These are phyloP conservation scores for Nebria brevicollis DNA, from an alignment of 2,888 invertebrate species.

Conservation along the genomic window DNA sequence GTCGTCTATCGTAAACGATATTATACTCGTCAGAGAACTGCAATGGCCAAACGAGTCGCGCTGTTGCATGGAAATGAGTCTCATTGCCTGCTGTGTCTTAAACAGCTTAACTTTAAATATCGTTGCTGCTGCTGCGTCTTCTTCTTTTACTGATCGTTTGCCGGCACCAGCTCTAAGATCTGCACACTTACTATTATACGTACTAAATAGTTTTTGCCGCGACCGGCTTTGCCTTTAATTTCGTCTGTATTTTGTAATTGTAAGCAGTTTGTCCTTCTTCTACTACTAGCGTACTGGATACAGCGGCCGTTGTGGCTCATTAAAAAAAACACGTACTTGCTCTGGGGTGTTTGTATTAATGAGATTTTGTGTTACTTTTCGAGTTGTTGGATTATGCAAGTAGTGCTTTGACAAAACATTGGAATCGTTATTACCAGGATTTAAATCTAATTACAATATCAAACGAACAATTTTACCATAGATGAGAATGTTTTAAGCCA, in stretches of 20 bases:
- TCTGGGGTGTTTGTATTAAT: neutral
- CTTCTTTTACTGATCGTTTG: conserved; percentile 1
- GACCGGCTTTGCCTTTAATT: neutral
- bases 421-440: neutral
- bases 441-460: neutral
- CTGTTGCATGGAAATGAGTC: conserved; percentile 1
- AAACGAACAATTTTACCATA: too few relatives aligned
- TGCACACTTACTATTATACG: conserved; percentile 1
- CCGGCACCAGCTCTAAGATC: neutral
- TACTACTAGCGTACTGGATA: neutral
- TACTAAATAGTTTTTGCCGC: neutral
- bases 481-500: too few relatives aligned
- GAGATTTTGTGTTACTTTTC: neutral
- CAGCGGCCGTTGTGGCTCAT: neutral
- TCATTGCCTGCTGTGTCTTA: conserved; percentile 1
- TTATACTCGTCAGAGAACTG: neutral
- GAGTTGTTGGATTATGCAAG: neutral
- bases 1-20: neutral
- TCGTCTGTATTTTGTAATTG: conserved; percentile 1
- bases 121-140: neutral
- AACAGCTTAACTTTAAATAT: neutral
- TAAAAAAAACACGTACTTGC: neutral
- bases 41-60: neutral
- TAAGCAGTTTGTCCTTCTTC: neutral
- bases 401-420: neutral